These are phyloP conservation scores for Mastomys natalensis DNA, from an alignment of 2,113 vertebrate genomes.

Conservation along the genomic window DNA sequence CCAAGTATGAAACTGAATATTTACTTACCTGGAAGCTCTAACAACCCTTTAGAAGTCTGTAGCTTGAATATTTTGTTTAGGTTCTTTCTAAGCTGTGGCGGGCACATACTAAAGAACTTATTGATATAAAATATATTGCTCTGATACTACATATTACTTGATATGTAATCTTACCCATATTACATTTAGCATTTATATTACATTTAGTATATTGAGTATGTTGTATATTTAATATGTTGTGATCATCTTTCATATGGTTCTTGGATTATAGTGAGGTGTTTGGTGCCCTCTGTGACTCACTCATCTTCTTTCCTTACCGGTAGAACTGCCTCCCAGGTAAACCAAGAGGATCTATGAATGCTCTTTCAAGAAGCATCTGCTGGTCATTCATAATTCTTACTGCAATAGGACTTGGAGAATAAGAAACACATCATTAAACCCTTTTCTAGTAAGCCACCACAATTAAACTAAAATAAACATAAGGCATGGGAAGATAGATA, in stretches of 20 bases:
- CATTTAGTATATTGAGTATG: background rate
- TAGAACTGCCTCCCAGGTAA: conserved; percentile 96
- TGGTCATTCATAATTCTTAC: conserved; percentile 94
- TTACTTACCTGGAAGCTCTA: background rate
- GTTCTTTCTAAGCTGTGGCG: conserved; percentile 17
- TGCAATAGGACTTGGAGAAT: conserved; percentile 80
- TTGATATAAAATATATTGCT: background rate
- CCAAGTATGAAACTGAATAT: background rate
- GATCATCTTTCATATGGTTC: background rate
- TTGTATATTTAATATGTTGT: background rate
- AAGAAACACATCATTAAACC: conserved; percentile 8
- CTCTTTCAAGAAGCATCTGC: conserved; percentile 96
- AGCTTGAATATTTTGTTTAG: conserved; percentile 10
- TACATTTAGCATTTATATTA: background rate
- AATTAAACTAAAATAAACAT: conserved; percentile 54
- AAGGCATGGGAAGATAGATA: background rate
- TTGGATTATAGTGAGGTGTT: background rate
- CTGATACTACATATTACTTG: background rate
- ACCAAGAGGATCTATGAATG: conserved; percentile 96
- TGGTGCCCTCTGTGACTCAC: background rate
- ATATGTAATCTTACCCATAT: background rate
- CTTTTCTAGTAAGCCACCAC: background rate
- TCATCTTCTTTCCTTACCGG: conserved; percentile 88
- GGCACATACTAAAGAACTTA: background rate
- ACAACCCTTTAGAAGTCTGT: background rate